A percentile compares a stretch with the other conserved stretches of the same genome.
phyloP scores from a whole-genome alignment of 2,888 invertebrate genomes.

The Mactromeris polynyma region DNA sequence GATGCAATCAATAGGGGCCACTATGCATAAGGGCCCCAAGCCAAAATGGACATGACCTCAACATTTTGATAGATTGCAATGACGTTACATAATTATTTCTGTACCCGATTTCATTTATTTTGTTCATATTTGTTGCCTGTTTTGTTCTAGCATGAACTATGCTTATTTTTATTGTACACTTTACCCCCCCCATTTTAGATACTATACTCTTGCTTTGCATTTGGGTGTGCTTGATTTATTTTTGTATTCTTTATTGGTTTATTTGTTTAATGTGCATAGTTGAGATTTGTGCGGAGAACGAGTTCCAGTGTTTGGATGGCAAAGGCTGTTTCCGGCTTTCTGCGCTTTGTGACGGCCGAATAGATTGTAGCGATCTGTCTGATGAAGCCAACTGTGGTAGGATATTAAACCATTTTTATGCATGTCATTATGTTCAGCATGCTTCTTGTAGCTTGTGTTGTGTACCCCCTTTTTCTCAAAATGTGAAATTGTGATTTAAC shows the following conservation, averaged over 20 bases:
- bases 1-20: too few relatives aligned
- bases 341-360: conserved; percentile 75
- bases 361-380: conserved; percentile 72
- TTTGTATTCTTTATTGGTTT: conserved; percentile 27
- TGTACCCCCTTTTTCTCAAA: too few relatives aligned
- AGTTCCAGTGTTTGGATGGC: conserved; percentile 79
- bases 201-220: conserved; percentile 2
- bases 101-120: not conserved
- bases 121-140: not conserved
- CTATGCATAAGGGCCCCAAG: too few relatives aligned
- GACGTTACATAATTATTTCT: too few relatives aligned
- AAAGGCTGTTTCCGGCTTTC: conserved; percentile 67
- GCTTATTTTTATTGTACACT: not conserved
- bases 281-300: conserved; percentile 56
- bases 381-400: conserved; percentile 74
- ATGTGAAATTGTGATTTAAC: too few relatives aligned
- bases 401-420: conserved; percentile 32
- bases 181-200: not conserved
- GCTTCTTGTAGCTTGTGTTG: too few relatives aligned
- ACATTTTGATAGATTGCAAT: too few relatives aligned
- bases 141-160: not conserved
- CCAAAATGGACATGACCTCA: too few relatives aligned
- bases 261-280: conserved; percentile 48
- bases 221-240: conserved; percentile 30
- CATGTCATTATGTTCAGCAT: too few relatives aligned